Base-by-base conservation (phyloP, 2,797 vertebrate genomes). In the Muraenolepis orangiensis region DNA sequence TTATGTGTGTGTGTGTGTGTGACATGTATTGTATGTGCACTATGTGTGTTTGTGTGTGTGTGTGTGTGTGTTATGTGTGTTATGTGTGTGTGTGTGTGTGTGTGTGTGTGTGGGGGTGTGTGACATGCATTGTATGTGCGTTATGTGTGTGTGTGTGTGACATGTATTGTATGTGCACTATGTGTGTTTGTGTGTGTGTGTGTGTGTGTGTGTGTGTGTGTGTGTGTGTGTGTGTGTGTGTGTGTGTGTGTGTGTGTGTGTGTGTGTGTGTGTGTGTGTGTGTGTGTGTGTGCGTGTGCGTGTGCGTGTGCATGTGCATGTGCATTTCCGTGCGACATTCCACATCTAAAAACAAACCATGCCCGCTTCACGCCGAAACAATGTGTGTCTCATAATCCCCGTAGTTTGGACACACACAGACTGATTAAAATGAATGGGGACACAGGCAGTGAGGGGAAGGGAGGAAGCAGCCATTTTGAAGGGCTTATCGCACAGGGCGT, bases 301-400 rank as follows among this genome's bases (percentile, higher is more conserved):
- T 57, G 3, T 57, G 46, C 16, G 20, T n/a, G 5, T 57, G 20
- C n/a, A 8, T 10, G 4, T 16, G 16, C 20, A 46, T 70, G 68
- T 66, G 34, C 72, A 74, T 31, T 42, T 51, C 4, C 18, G 69
- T 46, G 2, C 18, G 18, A 64, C 8, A 3, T 78, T 75, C 76
- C 71, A 78, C 76, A 69, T 82, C 69, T 72, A 74, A 64, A 79
- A 74, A 77, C 82, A 42, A 74, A 67, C 76, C 71, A 73, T 71
- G 70, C 78, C 71, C 78, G 74, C 71, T 82, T 89, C 83, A 83
- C 75, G 72, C 76, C 80, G 73, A 85, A 89, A 91, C 84, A 90
- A 91, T 86, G 69, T 77, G 87, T 85, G 89, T 86, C 82, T 88
- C 57, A 81, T 89, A 87, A 89, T 88, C 85, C 85, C 81, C 66